Conservation (phyloP, 2,113 vertebrate species). For the Ciconia maguari region DNA sequence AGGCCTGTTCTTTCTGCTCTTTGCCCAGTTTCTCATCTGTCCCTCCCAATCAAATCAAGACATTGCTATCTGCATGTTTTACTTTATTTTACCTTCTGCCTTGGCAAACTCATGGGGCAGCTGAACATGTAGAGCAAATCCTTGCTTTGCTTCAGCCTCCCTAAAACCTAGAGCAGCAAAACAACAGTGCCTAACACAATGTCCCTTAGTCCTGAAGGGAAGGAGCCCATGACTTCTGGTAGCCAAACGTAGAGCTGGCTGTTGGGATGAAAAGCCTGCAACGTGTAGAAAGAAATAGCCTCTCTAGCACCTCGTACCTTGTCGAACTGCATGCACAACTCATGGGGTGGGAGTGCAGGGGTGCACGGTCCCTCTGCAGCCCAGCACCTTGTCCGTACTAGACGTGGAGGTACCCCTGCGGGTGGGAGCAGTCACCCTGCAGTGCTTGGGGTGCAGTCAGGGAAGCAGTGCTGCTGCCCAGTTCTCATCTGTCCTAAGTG, state of each 20-base stretch:
- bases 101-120: neutral
- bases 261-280: neutral
- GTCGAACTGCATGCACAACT: fast-evolving
- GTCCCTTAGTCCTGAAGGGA: neutral
- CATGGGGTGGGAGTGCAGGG: neutral
- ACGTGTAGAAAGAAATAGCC: neutral
- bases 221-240: neutral
- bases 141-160: neutral
- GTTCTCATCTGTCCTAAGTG: neutral
- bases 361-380: fast-evolving
- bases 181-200: fast-evolving
- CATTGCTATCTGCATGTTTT: slow-evolving; percentile 36
- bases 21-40: slow-evolving; percentile 74
- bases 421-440: neutral
- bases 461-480: neutral
- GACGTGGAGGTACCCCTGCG: fast-evolving
- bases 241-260: neutral
- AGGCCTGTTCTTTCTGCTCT: slow-evolving; percentile 72
- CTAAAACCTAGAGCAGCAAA: neutral
- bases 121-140: neutral
- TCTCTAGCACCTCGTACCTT: neutral
- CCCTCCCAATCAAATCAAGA: slow-evolving; percentile 74
- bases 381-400: neutral
- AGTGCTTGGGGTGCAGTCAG: neutral
- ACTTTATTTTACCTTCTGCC: slow-evolving; percentile 30